Conservation (phyloP, 1,140 invertebrate species). For the Oscheius sp. region DNA sequence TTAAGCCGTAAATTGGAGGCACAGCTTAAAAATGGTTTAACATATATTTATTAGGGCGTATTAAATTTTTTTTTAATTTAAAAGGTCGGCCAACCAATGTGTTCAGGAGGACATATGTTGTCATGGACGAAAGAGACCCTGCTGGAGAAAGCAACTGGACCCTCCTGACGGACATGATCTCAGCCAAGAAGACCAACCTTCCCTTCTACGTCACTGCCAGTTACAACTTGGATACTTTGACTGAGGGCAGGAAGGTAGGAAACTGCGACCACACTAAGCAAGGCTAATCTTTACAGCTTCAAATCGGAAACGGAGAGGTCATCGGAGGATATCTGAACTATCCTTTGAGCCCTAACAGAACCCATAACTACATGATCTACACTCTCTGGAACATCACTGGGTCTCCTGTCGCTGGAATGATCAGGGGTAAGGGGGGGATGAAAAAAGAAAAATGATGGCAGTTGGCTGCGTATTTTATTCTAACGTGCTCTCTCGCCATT, state of each 20-base stretch:
- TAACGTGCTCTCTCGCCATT: no score
- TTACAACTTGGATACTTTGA: conserved; percentile 52
- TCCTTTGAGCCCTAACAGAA: conserved; percentile 58
- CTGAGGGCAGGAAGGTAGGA: conserved; percentile 40
- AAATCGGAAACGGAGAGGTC: conserved; percentile 55
- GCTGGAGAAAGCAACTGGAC: conserved; percentile 61
- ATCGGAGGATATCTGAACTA: conserved; percentile 60
- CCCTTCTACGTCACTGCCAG: conserved; percentile 61
- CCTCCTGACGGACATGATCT: conserved; percentile 59
- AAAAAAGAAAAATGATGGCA: background rate
- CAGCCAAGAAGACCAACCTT: conserved; percentile 51
- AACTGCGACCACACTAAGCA: background rate
- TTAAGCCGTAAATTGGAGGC: no score
- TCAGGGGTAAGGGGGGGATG: conserved; percentile 45
- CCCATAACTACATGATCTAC: conserved; percentile 61
- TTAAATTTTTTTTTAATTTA: no score
- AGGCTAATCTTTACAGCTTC: conserved; percentile 16
- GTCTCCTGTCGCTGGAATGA: conserved; percentile 50
- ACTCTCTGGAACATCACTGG: conserved; percentile 55
- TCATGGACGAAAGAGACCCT: conserved; percentile 59
- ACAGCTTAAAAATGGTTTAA: no score
- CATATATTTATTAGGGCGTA: no score
- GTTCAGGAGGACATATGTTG: conserved; percentile 58
- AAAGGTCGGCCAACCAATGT: no score
- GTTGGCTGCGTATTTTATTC: background rate